These are phyloP conservation scores for Acanthurus leucopareius DNA, from an alignment of 2,797 vertebrate species.

Conservation along the genomic window DNA sequence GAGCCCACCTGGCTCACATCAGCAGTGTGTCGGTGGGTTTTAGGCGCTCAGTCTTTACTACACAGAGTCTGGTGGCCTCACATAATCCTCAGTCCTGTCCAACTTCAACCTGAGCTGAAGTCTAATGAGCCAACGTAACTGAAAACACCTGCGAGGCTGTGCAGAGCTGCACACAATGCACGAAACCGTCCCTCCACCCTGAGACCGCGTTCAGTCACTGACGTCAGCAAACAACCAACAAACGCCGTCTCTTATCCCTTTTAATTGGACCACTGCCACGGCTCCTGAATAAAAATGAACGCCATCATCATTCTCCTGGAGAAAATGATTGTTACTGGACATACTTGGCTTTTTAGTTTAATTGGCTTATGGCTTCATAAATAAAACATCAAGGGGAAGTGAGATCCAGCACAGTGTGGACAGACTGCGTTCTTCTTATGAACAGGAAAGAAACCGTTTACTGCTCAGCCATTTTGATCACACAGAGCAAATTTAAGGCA, in stretches of 20 bases:
- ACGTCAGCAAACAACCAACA: not conserved
- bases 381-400: slow-evolving; percentile 2
- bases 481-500: no score
- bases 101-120: slow-evolving; percentile 21
- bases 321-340: not conserved
- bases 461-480: no score
- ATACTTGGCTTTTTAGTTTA: not conserved
- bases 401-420: not conserved
- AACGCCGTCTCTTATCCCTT: not conserved
- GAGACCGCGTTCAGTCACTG: not conserved
- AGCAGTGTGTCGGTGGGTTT: not conserved
- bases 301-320: not conserved
- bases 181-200: not conserved
- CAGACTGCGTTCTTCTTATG: no score
- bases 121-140: slow-evolving; percentile 57
- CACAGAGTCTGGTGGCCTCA: slow-evolving; percentile 2
- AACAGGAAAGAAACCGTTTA: no score
- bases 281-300: not conserved
- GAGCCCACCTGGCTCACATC: slow-evolving; percentile 31
- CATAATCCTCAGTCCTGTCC: slow-evolving; percentile 34
- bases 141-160: slow-evolving; percentile 52
- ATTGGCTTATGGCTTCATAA: not conserved
- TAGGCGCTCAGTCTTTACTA: not conserved
- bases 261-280: not conserved
- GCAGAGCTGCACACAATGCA: not conserved